Percentiles rank a stretch among this genome's conserved stretches.
These are phyloP conservation scores for Nestor notabilis DNA, from an alignment of 2,113 vertebrate species.

Conservation along the genomic window DNA sequence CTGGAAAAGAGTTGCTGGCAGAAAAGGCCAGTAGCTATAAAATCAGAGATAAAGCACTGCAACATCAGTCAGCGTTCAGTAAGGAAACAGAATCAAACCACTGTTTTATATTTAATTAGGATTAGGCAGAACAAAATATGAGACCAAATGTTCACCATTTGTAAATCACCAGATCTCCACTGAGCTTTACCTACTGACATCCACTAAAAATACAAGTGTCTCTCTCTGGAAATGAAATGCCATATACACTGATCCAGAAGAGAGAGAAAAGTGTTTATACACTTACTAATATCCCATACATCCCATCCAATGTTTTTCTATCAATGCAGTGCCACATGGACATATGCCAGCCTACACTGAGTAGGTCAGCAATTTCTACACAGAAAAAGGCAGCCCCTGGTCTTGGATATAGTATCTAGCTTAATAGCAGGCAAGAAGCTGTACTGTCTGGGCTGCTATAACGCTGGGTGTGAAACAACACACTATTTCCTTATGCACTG, in stretches of 20 bases:
- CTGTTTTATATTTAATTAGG: not conserved
- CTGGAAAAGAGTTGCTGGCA: not conserved
- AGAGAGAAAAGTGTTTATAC: not conserved
- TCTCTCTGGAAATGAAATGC: not conserved
- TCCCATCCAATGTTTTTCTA: not conserved
- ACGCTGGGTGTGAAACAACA: not conserved
- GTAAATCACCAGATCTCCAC: not conserved
- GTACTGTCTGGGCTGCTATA: not conserved
- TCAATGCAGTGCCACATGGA: not conserved
- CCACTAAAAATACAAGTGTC: not conserved
- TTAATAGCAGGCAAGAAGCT: not conserved
- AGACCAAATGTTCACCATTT: not conserved
- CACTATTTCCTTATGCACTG: not conserved
- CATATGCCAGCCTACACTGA: not conserved
- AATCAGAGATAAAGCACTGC: not conserved
- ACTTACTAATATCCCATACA: not conserved
- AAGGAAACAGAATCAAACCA: not conserved
- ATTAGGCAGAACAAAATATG: not conserved
- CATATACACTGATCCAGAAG: not conserved
- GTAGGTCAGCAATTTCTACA: not conserved
- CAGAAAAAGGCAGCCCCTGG: not conserved
- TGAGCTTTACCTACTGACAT: not conserved
- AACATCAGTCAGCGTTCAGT: not conserved
- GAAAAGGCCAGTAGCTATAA: conserved; percentile 8
- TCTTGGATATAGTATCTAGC: not conserved